phyloP scores from a whole-genome alignment of 2,797 vertebrate genomes.

The Phaenicophaeus curvirostris region DNA sequence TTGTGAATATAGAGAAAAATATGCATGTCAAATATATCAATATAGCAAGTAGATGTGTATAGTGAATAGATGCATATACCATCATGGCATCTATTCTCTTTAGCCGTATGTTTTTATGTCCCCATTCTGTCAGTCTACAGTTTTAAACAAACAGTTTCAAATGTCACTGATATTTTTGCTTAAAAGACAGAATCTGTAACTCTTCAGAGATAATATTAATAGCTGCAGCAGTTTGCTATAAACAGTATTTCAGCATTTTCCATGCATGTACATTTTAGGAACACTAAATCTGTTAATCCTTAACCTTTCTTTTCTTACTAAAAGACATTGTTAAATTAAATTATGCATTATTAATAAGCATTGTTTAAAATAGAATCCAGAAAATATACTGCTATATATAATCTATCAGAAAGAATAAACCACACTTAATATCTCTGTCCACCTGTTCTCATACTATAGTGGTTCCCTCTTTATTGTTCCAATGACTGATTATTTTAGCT shows the following conservation, averaged over 20 bases:
- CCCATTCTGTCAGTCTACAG: constrained; percentile 70
- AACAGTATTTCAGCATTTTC: background rate
- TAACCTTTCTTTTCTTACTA: background rate
- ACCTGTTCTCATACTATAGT: background rate
- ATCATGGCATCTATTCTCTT: constrained; percentile 30
- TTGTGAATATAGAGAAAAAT: background rate
- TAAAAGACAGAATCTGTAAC: constrained; percentile 54
- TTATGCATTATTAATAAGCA: constrained; percentile 25
- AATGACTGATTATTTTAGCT: background rate
- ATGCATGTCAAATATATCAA: background rate
- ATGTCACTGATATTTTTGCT: constrained; percentile 64
- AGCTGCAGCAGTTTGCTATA: constrained; percentile 17
- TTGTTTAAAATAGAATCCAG: constrained; percentile 4
- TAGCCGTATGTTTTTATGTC: constrained; percentile 49
- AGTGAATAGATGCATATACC: background rate
- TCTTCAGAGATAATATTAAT: constrained; percentile 59
- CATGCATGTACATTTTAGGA: background rate
- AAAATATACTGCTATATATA: background rate
- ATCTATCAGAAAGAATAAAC: background rate
- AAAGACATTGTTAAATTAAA: constrained; percentile 28
- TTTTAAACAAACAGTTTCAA: constrained; percentile 66
- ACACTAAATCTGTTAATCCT: constrained; percentile 17
- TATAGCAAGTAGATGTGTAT: background rate
- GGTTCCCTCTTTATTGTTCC: background rate
- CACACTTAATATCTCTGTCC: background rate